A percentile compares a stretch with the other conserved stretches of the same genome.
Conservation (phyloP, 2,888 invertebrate genomes). For the Nephrotoma flavescens region DNA sequence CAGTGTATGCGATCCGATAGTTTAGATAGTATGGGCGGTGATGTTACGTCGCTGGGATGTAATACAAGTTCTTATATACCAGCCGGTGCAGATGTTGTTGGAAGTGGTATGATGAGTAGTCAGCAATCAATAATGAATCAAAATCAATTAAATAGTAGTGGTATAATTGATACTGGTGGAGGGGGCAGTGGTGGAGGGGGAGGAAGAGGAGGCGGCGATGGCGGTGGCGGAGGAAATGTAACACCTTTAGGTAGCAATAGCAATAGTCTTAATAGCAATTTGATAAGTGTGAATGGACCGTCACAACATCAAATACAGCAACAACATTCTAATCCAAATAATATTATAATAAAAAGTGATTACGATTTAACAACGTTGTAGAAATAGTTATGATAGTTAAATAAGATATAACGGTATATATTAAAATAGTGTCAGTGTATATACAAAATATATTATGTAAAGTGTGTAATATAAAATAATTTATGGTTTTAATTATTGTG, state of each 20-base stretch:
- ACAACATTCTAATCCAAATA: constrained; percentile 33
- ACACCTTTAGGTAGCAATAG: constrained; percentile 3
- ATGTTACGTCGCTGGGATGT: constrained; percentile 28
- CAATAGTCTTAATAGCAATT: constrained; percentile 8
- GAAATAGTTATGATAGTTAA: constrained; percentile 19
- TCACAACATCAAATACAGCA: constrained; percentile 31
- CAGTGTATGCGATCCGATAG: constrained; percentile 41
- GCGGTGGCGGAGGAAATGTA: constrained; percentile 5
- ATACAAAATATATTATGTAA: background rate
- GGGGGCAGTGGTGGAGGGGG: background rate
- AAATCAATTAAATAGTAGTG: constrained; percentile 15
- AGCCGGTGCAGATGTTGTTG: constrained; percentile 23
- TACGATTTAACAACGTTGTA: constrained; percentile 72
- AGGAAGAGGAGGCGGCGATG: background rate
- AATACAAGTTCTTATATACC: constrained; percentile 29
- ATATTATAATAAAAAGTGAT: constrained; percentile 58
- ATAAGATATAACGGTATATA: background rate
- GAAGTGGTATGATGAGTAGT: constrained; percentile 15
- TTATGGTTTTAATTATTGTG: background rate
- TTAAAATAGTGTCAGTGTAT: background rate
- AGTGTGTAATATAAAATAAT: background rate
- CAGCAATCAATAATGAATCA: constrained; percentile 32
- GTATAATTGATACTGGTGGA: constrained; percentile 5
- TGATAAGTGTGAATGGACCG: constrained; percentile 10
- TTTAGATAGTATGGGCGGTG: constrained; percentile 48